Base-by-base conservation (phyloP, 1,140 invertebrate genomes). In the Drosophila dunni region DNA sequence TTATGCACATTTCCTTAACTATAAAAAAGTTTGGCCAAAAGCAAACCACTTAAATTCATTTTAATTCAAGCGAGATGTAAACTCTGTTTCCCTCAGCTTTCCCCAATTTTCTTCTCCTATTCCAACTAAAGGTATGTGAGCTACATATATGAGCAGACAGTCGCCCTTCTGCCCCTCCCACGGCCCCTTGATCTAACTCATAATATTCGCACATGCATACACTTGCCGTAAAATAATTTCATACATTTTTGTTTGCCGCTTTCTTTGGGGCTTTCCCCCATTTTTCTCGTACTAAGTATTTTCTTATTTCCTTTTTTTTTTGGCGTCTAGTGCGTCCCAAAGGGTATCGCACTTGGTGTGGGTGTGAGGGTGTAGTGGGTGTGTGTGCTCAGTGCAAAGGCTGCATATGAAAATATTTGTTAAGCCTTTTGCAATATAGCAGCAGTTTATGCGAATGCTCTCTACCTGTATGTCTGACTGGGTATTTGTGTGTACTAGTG, bases 391-490 rank as follows among this genome's bases (percentile, higher is more conserved):
- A 4, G 63, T 71, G 76, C 80, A 72, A 79, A 72, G 63, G 63
- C 46, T 72, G 75, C 78, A 85, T 79, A 76, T 82, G 79, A 76
- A 79, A 86, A 85, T 86, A 85, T 86, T 85, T 86, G 82, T 61
- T 29, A 76, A 77, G 60, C 71, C 50, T 76, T 74, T 69, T 56
- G 79, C 63, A 69, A 70, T 45, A 69, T 53, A 65, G 63, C 45
- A 69, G 50, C 61, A 72, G 67, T 76, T 68, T 73, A 75, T 77
- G 60, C 50, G 63, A 46, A 53, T 51, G 65, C 34, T 50, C 7
- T 10, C 7, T 15, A 53, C 50, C 29, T 58, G 42, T 54, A 46
- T 38, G 20, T 72, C 29, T 53, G 8, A 7, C 0, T 29, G 29
- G 34, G 46, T 44, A 5, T 29, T n/a, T 24, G 51, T 42, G 34